A percentile compares a stretch with the other conserved stretches of the same genome.
Conservation (phyloP, 2,888 invertebrate genomes). For the Nomada fucata region DNA sequence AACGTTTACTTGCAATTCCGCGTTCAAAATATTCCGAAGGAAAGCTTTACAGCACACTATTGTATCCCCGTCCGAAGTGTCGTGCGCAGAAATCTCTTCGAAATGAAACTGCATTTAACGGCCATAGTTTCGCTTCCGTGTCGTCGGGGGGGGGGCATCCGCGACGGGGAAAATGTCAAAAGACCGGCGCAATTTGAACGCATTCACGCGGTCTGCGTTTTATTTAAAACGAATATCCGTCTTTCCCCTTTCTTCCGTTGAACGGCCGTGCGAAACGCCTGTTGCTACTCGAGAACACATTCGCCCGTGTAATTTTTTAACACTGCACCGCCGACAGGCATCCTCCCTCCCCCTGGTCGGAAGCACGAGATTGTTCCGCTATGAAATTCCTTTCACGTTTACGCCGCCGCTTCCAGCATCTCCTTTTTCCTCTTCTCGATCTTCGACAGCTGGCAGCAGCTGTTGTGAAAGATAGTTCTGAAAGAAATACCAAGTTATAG, state of each 20-base stretch:
- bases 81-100: not conserved
- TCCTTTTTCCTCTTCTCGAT: constrained; percentile 58
- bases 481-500: constrained; percentile 64
- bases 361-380: constrained; percentile 57
- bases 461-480: constrained; percentile 65
- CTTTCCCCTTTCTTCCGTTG: not conserved
- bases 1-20: not conserved
- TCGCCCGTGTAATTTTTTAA: constrained; percentile 60
- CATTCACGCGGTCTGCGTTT: constrained; percentile 42
- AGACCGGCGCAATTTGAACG: constrained; percentile 39
- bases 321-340: constrained; percentile 32
- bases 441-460: constrained; percentile 74
- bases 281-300: constrained; percentile 62
- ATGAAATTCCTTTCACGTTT: constrained; percentile 72
- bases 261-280: constrained; percentile 44
- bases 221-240: constrained; percentile 30
- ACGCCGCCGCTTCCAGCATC: constrained; percentile 57
- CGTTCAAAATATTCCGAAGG: not conserved
- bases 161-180: constrained; percentile 6
- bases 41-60: not conserved
- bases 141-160: not conserved
- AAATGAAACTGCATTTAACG: constrained; percentile 26
- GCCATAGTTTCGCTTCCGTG: too few relatives aligned
- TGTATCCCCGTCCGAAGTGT: not conserved
- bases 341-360: constrained; percentile 25